Conservation (phyloP, 2,888 invertebrate genomes). For the Agrilus cyanescens region DNA sequence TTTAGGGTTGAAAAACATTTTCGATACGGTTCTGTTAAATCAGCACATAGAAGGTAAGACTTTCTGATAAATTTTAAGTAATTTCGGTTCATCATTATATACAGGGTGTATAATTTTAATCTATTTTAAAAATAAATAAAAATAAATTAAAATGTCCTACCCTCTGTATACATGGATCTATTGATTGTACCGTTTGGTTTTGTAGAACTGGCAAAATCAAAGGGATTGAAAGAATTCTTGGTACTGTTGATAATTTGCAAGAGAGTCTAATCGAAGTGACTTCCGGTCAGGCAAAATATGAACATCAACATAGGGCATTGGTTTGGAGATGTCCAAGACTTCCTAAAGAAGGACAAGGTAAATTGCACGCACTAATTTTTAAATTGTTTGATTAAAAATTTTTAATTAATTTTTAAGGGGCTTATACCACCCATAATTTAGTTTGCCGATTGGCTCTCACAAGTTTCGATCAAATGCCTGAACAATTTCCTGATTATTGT, state of each 20-base stretch:
- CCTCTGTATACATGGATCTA: no score
- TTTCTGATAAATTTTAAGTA: background rate
- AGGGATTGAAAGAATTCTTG: conserved; percentile 83
- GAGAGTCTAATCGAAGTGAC: conserved; percentile 91
- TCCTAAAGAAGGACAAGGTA: conserved; percentile 98
- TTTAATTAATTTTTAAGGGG: conserved; percentile 50
- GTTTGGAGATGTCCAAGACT: conserved; percentile 97
- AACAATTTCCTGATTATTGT: conserved; percentile 76
- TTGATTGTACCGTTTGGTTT: conserved; percentile 5
- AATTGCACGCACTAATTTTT: conserved; percentile 4
- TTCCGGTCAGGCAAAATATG: conserved; percentile 95
- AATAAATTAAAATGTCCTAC: no score
- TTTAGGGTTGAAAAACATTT: conserved; percentile 98
- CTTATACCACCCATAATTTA: conserved; percentile 95
- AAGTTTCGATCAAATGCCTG: conserved; percentile 95
- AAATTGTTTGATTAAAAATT: background rate
- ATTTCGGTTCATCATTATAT: background rate
- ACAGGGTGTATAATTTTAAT: no score
- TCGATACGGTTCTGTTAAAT: conserved; percentile 93
- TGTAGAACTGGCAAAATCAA: conserved; percentile 76
- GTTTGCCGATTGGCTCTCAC: conserved; percentile 90
- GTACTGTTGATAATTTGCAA: conserved; percentile 81
- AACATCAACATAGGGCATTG: conserved; percentile 92
- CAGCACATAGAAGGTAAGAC: conserved; percentile 58
- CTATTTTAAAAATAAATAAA: background rate